These are phyloP conservation scores for Diprion similis DNA, from an alignment of 1,140 invertebrate species.

Conservation along the genomic window DNA sequence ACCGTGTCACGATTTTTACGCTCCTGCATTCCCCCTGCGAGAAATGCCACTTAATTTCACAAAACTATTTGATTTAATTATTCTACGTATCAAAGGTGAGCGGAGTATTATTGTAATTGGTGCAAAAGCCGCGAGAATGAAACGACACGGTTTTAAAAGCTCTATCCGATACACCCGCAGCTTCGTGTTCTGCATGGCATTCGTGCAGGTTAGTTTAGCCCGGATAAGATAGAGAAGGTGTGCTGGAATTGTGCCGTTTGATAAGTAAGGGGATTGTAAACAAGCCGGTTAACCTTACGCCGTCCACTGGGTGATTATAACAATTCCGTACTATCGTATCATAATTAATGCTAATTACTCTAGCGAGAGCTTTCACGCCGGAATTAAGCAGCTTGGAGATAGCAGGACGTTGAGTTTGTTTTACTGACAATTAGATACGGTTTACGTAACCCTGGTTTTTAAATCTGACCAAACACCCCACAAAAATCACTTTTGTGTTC, in stretches of 20 bases:
- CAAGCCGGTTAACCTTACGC: slow-evolving; percentile 31
- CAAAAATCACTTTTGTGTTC: too few relatives aligned
- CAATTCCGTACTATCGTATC: slow-evolving; percentile 27
- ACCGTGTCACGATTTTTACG: neutral
- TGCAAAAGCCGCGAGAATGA: too few relatives aligned
- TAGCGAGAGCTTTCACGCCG: slow-evolving; percentile 35
- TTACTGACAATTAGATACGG: neutral
- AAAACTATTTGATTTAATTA: too few relatives aligned
- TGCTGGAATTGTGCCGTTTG: slow-evolving; percentile 30
- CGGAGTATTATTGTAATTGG: too few relatives aligned
- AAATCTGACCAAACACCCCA: neutral
- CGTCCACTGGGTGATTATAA: slow-evolving; percentile 5
- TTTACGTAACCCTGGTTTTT: neutral
- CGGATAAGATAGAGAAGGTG: slow-evolving; percentile 28
- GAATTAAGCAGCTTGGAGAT: slow-evolving; percentile 34
- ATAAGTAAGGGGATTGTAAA: slow-evolving; percentile 39
- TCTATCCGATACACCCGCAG: neutral
- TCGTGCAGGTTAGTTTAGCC: neutral
- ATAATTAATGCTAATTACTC: slow-evolving; percentile 44
- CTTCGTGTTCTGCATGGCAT: neutral
- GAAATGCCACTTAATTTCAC: too few relatives aligned
- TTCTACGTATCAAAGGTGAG: too few relatives aligned
- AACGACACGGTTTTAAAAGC: too few relatives aligned
- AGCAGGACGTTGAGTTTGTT: neutral
- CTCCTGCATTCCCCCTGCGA: neutral